These are phyloP conservation scores for Campaea margaritaria DNA, from an alignment of 2,888 invertebrate species.

Conservation along the genomic window DNA sequence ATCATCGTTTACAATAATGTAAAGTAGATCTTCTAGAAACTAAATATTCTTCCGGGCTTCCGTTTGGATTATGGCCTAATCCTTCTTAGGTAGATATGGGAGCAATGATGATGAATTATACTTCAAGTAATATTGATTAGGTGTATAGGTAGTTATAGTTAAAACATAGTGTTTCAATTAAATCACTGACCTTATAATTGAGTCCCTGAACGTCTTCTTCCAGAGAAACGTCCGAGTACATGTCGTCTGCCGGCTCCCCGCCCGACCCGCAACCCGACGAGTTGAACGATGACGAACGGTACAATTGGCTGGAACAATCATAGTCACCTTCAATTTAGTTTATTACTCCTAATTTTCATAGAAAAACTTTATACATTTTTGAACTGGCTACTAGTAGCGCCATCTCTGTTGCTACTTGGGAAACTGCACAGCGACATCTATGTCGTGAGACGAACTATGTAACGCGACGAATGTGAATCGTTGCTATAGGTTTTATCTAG, in stretches of 20 bases:
- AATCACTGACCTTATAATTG: conserved; percentile 92
- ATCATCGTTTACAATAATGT: too few species aligned
- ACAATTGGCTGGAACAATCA: conserved; percentile 90
- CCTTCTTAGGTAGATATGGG: too few species aligned
- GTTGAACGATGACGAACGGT: conserved; percentile 97
- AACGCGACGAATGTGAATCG: background rate
- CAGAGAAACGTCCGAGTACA: conserved; percentile 96
- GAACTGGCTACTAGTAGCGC: conserved; percentile 39
- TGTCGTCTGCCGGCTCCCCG: conserved; percentile 96
- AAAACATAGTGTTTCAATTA: too few species aligned
- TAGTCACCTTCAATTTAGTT: conserved; percentile 39
- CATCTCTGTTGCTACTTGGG: conserved; percentile 46
- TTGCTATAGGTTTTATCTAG: conserved; percentile 4
- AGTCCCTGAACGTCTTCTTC: conserved; percentile 97
- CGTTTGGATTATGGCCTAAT: too few species aligned
- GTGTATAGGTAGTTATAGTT: too few species aligned
- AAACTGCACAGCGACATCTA: conserved; percentile 52
- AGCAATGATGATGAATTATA: too few species aligned
- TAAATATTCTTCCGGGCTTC: too few species aligned
- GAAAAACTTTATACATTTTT: conserved; percentile 24
- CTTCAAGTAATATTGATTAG: too few species aligned
- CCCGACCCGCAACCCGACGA: conserved; percentile 96
- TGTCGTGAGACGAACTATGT: conserved; percentile 9
- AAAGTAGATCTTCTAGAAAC: too few species aligned
- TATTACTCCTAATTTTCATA: conserved; percentile 37